Evolutionary conservation across 1,140 invertebrate genomes (phyloP).

Genomic region (Panagrolaimus sp.): DNA sequence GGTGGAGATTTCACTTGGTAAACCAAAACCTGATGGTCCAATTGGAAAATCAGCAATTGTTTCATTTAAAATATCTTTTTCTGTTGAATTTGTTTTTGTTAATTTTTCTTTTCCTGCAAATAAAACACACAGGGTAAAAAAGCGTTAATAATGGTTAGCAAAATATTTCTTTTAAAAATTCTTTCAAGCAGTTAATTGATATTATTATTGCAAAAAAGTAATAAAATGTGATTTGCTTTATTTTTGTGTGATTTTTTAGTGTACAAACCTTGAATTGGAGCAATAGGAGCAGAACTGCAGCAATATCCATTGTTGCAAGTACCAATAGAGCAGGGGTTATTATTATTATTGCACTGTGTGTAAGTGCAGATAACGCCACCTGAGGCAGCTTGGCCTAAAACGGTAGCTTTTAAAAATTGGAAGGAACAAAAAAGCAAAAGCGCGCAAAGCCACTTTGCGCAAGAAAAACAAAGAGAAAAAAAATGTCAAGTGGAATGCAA

Average conservation of each 20-base stretch:
- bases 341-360: slow-evolving; percentile 37
- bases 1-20: slow-evolving; percentile 32
- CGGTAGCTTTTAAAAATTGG: neutral
- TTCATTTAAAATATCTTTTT: slow-evolving; percentile 1
- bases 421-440: neutral
- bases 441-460: neutral
- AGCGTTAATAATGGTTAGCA: neutral
- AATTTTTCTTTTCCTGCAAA: slow-evolving; percentile 1
- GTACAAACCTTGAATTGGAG: slow-evolving; percentile 6
- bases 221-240: too few relatives aligned
- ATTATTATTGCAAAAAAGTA: neutral
- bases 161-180: neutral
- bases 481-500: too few relatives aligned
- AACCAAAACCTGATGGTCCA: slow-evolving; percentile 38
- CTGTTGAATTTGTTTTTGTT: neutral
- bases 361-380: slow-evolving; percentile 52
- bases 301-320: slow-evolving; percentile 57
- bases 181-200: too few relatives aligned
- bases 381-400: slow-evolving; percentile 15
- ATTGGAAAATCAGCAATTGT: slow-evolving; percentile 42
- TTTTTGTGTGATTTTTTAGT: too few relatives aligned
- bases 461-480: slow-evolving; percentile 12
- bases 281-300: slow-evolving; percentile 27
- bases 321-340: slow-evolving; percentile 46
- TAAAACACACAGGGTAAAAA: neutral